A percentile compares a stretch with the other conserved stretches of the same genome.
These are phyloP conservation scores for Colaptes auratus DNA, from an alignment of 2,113 vertebrate species.

Conservation along the genomic window DNA sequence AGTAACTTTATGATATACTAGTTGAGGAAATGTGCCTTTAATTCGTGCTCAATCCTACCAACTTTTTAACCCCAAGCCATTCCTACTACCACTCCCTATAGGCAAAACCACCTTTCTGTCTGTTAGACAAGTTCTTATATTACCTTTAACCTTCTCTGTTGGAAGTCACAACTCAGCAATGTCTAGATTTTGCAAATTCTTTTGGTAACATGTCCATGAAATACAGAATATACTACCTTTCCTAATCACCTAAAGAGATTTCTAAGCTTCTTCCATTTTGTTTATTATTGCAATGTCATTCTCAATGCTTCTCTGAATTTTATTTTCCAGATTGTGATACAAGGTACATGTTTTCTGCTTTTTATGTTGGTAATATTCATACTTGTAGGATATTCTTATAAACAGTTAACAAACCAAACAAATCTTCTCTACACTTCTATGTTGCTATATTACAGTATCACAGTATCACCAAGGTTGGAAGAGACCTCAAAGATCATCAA, in stretches of 20 bases:
- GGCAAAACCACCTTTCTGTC: not conserved
- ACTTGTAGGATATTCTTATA: not conserved
- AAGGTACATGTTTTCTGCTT: not conserved
- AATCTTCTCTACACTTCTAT: not conserved
- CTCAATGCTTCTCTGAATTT: not conserved
- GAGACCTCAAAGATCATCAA: too few relatives aligned
- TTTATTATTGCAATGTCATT: not conserved
- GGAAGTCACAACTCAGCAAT: not conserved
- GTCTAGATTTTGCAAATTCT: not conserved
- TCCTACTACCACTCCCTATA: not conserved
- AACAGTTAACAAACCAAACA: not conserved
- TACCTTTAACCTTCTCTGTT: constrained; percentile 15
- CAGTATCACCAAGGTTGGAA: too few relatives aligned
- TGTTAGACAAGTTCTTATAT: not conserved
- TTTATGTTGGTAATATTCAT: not conserved
- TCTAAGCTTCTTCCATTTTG: not conserved
- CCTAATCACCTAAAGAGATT: not conserved
- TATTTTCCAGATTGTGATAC: not conserved
- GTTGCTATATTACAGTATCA: not conserved
- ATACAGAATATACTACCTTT: not conserved
- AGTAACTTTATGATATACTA: not conserved
- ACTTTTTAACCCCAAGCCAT: not conserved
- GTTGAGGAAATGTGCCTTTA: not conserved
- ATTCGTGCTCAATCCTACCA: not conserved
- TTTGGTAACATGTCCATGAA: not conserved